Evolutionary conservation across 2,113 vertebrate species (phyloP).

Genomic region (Vireo altiloquus): DNA sequence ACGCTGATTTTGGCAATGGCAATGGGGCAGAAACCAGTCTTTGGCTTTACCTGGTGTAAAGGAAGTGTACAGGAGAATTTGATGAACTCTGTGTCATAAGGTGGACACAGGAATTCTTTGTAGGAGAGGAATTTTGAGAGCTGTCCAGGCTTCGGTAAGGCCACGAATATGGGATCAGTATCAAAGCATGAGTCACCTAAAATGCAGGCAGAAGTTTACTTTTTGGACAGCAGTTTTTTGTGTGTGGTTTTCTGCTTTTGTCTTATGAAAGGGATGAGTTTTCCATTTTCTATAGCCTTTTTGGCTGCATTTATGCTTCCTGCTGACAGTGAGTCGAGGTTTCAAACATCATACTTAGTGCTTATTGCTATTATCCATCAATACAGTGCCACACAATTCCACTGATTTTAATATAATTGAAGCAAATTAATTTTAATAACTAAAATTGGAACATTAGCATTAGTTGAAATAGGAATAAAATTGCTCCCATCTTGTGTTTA

Average conservation of each 20-base stretch:
- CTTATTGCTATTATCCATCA: conserved; percentile 70
- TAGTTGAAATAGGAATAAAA: conserved; percentile 71
- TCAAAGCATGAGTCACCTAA: neutral
- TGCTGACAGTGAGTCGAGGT: conserved; percentile 14
- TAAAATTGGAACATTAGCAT: conserved; percentile 69
- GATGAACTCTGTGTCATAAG: neutral
- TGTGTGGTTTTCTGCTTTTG: neutral
- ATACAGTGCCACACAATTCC: conserved; percentile 40
- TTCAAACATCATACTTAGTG: conserved; percentile 31
- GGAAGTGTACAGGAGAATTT: neutral
- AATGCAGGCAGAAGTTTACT: neutral
- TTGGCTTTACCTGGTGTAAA: neutral
- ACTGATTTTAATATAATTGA: conserved; percentile 69
- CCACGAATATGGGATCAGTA: neutral
- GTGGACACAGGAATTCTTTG: neutral
- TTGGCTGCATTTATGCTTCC: neutral
- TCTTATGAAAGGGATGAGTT: neutral
- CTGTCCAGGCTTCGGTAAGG: neutral
- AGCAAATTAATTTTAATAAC: conserved; percentile 77
- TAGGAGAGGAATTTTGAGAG: neutral
- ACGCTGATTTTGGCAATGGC: neutral
- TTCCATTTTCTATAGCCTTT: neutral
- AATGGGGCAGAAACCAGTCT: neutral
- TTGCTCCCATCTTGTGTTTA: conserved; percentile 56
- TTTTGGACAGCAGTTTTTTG: neutral